Evolutionary conservation across 2,113 vertebrate species (phyloP), one percentile per base, ranked within the genome.

Genomic region (Brevimyrus niger): DNA sequence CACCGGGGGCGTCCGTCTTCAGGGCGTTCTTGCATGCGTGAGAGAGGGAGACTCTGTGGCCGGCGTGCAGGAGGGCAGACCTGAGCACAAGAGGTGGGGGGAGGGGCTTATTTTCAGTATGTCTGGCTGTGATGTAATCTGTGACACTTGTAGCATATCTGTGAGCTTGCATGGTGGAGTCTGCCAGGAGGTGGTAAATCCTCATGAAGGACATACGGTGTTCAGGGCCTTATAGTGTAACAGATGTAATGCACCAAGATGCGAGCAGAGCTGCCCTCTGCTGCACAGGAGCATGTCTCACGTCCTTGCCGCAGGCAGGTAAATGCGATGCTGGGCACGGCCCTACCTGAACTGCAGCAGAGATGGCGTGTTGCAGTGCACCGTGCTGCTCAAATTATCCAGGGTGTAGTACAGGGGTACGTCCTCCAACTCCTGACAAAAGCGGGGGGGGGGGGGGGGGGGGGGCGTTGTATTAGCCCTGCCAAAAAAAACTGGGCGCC

Each of bases 1-100:
- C 90, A 0, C 97, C 88, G 0, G 97, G 96, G 0, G 97, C 97
- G 0, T 97, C 95, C 0, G 97, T 97, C 92, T 97, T 98, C 27
- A 98, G 92, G 0, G 96, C 96, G 0, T 97, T 98, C 91, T 97
- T 97, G 90, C 96, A 97, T 90, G 98, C 97, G 0, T 99, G 98
- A 42, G 98, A 97, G 6, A 98, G 95, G 0, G 97, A 98, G 48
- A 98, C 98, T 9, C 95, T 95, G 95, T 97, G 94, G 23, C 97
- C 97, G 0, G 97, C 97, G 0, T 97, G 96, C 3, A 98, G 95
- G 35, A 98, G 95, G 2, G 98, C 97, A 0, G 98, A 99, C 92
- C 97, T 99, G 94, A 19, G 89, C 15, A 51, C 7, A 44, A 10
- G 5, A 55, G 69, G 76, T 55, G 4, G 88, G 23, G 23, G 61